Base-by-base conservation (phyloP, 2,797 vertebrate species). In the Botia kubotai region DNA sequence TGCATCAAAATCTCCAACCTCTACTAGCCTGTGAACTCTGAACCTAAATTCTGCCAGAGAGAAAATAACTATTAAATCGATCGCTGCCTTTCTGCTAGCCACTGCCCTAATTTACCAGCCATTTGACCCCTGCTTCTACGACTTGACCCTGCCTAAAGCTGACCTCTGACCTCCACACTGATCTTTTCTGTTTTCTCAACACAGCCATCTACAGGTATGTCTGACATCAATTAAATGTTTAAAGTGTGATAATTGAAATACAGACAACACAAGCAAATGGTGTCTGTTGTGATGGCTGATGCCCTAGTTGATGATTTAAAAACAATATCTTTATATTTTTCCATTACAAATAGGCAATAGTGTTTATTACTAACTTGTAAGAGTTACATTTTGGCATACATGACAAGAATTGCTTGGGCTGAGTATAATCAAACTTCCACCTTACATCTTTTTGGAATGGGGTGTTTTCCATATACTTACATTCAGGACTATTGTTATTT, bases 161-260 rank as follows among this genome's bases (percentile, higher is more conserved):
- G 72, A 75, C 72, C 77, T 75, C 70, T 79, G 70, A 79, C 66
- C 76, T 55, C n/a, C 29, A 48, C 26, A 68, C 29, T 8, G 58
- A 57, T 16, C 71, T 68, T 69, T 66, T 69, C 8, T 58, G 21
- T 62, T 50, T 74, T 67, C 62, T 57, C 67, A 63, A 13, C 53
- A 36, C 43, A 53, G 21, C 26, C 58, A 43, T 58, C 68, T 43
- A 33, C 78, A 83, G 82, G 82, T 83, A 83, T 26, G 78, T 68
- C 36, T 60, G 72, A 36, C 26, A 14, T 26, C 14, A 26, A 66
- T 39, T 4, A 72, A 53, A 29, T 63, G 46, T 77, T 58, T 62
- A 1, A 79, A 52, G 26, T 70, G 43, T 72, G 50, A 7, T 17
- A 26, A 33, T 53, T 77, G 13, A 7, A 65, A 39, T 21, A 50